Base-by-base conservation (phyloP, 2,888 invertebrate species). In the Liodrosophila aerea region DNA sequence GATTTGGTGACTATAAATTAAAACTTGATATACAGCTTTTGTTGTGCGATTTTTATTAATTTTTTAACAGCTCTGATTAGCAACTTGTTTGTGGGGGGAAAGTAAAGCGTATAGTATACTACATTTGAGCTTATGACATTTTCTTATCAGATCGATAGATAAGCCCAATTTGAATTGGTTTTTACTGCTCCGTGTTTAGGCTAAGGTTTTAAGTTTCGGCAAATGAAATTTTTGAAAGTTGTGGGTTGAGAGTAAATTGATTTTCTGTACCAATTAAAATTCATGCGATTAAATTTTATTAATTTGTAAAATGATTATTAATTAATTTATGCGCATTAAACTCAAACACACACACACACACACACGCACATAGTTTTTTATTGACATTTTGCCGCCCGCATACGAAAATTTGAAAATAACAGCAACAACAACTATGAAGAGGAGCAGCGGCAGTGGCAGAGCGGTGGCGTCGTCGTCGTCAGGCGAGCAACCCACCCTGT, bases 281-380 rank as follows among this genome's bases (percentile, higher is more conserved):
- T 16, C 43, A 50, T 22, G n/a, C 13, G 62, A 61, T 64, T 65
- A 54, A 31, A 31, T 57, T 49, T 59, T 57, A 71, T 78, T 52
- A 59, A 68, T 66, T 59, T 73, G 59, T 60, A 49, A 63, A 60
- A 66, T 66, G 43, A 54, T 60, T 69, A 50, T 59, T 57, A 54
- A 82, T 82, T 72, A 34, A 75, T 75, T 61, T 54, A 75, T 66
- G 72, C 54, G 62, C 45, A 62, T 66, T 47, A 51, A 63, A 22
- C 5, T 22, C 22, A 22, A 2, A 22, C 22, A 22, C 22, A 22
- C 22, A 22, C 22, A 22, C 22, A 22, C 22, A 22, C 2, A 22
- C 22, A 22, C 22, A 22, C 22, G 30, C 13, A 44, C 41, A 52
- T 44, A 47, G 15, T 34, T 39, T 58, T 68, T 70, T 50, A 68